A percentile compares a stretch with the other conserved stretches of the same genome.
phyloP scores from a whole-genome alignment of 2,113 vertebrate species.

The Artemisiospiza belli region DNA sequence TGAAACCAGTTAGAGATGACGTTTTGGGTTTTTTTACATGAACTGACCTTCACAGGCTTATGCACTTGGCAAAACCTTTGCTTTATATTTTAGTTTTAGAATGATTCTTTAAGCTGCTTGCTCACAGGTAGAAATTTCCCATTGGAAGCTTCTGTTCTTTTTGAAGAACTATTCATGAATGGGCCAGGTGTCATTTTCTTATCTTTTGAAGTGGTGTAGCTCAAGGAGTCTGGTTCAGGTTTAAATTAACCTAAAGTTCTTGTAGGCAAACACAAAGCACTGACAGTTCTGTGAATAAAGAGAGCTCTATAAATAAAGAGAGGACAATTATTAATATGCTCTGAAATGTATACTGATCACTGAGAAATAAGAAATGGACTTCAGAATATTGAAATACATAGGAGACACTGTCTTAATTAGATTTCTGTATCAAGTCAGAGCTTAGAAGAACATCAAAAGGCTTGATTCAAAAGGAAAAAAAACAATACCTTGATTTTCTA shows the following conservation, averaged over 20 bases:
- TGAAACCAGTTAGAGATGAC: background rate
- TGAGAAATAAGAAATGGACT: background rate
- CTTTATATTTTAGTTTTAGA: background rate
- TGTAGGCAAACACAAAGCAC: background rate
- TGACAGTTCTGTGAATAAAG: background rate
- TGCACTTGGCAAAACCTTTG: background rate
- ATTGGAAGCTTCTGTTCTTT: background rate
- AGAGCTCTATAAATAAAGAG: background rate
- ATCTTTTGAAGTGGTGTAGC: background rate
- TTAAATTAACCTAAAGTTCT: background rate
- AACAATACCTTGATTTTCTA: background rate
- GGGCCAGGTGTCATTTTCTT: background rate
- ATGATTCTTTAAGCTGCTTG: background rate
- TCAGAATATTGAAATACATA: background rate
- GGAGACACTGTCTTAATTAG: background rate
- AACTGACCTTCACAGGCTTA: background rate
- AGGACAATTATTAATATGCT: background rate
- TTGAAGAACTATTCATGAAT: background rate
- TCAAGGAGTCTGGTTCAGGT: background rate
- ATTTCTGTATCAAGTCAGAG: background rate
- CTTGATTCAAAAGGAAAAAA: background rate
- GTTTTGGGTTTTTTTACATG: background rate
- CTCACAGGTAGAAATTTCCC: background rate
- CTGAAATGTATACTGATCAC: background rate
- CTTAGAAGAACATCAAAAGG: background rate